phyloP scores from a whole-genome alignment of 2,888 invertebrate species.

The Acrocyrtus sp. region DNA sequence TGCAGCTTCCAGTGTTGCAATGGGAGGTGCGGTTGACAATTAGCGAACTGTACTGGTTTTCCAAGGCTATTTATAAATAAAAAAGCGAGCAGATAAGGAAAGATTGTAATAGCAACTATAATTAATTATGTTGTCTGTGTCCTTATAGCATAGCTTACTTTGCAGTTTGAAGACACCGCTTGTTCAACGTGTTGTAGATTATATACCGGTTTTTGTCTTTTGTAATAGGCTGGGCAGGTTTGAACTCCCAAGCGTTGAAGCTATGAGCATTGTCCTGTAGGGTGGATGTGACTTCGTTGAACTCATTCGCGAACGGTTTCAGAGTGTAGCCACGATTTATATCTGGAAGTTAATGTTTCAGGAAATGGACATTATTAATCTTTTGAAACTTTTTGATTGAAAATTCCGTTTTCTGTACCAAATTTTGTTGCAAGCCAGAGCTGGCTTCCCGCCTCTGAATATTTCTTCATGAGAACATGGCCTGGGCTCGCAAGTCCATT shows the following conservation, averaged over 20 bases:
- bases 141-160: too few species aligned
- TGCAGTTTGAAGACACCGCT: slow-evolving; percentile 18
- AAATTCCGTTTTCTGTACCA: slow-evolving; percentile 44
- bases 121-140: too few species aligned
- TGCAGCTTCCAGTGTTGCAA: too few species aligned
- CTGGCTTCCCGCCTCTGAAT: slow-evolving; percentile 32
- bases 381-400: too few species aligned
- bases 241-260: slow-evolving; percentile 48
- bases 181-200: slow-evolving; percentile 24
- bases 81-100: too few species aligned
- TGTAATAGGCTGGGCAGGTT: neutral
- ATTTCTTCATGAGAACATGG: slow-evolving; percentile 33
- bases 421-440: slow-evolving; percentile 50
- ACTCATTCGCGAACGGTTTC: slow-evolving; percentile 49
- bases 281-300: slow-evolving; percentile 51
- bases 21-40: too few species aligned
- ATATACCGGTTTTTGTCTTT: slow-evolving; percentile 3
- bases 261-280: slow-evolving; percentile 40
- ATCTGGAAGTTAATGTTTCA: slow-evolving; percentile 8
- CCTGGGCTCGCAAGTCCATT: slow-evolving; percentile 18
- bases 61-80: too few species aligned
- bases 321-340: slow-evolving; percentile 44
- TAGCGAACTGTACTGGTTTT: too few species aligned
- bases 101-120: too few species aligned
- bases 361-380: neutral